Base-by-base conservation (phyloP, 2,888 invertebrate genomes). In the Protodeltote pygarga region DNA sequence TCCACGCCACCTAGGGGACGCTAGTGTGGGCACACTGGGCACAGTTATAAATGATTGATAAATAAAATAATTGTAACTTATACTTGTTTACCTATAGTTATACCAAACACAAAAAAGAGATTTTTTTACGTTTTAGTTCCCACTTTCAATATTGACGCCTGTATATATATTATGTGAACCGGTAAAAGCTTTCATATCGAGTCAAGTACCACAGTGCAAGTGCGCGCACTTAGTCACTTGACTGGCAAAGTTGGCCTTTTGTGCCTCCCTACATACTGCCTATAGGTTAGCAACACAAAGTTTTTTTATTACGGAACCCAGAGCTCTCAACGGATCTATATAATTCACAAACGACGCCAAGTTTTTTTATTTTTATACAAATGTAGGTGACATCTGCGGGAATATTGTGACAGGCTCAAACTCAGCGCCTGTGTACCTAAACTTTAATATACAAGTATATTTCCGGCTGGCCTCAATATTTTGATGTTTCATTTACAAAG, bases 271-370 rank as follows among this genome's bases (percentile, higher is more conserved):
- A 15, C 5, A 14, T 6, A 3, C 27, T 19, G 27, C 0, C 35
- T 23, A 32, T 24, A 24, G 27, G 13, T 21, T 46, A 5, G 21
- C 14, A 35, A 20, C 27, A 37, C 34, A 27, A 35, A 32, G 31
- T 32, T 32, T 49, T n/a, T 41, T 32, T 35, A 50, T 41, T 32
- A 32, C 38, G 23, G 14, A 27, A 20, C 20, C 25, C 29, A 38
- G 28, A 20, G 31, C 31, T 19, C 27, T 35, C 24, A 16, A 20
- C 16, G 25, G 19, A 23, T 38, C 31, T 10, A 13, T 53, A 46
- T 46, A 53, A 46, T 37, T 46, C 24, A 32, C 20, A n/a, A 35
- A 35, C 32, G 24, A 32, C 10, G 14, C 13, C 4, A 23, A 17
- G 5, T 45, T 45, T 31, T 37, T 29, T 27, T 39, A 16, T 29